Evolutionary conservation across 1,140 invertebrate species (phyloP), one percentile per base, ranked within the genome.

Genomic region (Armadillidium nasatum): DNA sequence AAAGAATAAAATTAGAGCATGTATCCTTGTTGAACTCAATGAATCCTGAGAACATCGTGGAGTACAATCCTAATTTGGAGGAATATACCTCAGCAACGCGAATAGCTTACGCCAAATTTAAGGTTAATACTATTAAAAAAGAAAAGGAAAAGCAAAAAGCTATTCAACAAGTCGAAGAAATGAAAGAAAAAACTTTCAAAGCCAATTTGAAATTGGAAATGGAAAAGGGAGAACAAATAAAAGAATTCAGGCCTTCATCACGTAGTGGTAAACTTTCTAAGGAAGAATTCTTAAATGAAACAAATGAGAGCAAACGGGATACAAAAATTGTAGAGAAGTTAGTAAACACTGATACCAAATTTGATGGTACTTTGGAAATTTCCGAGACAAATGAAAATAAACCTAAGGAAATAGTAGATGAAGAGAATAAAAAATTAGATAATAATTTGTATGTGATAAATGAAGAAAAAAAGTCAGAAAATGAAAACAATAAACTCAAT

Each of bases 51-150:
- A 74, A 70, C n/a, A 75, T 82, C 66, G 72, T 72, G 4, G 78
- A 78, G 23, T 82, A 81, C 66, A 82, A 82, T 71, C 82, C 82
- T 7, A 80, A 79, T 44, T 44, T 82, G 54, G 73, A 75, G 44
- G 9, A 66, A 0, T 73, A 76, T 72, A 67, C 82, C 43, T 77
- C 80, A 13, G 78, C 79, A 22, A 81, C 80, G 7, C 75, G 80
- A 15, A 72, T 81, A 21, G 82, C 82, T 13, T 82, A 81, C n/a
- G 80, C 82, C 54, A 82, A 77, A 60, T 82, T 82, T 72, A 82
- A 81, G 74, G 77, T 78, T 23, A 80, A 74, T n/a, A 81, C 75
- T 10, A 71, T 76, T 33, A 79, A 81, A 71, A 79, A 68, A 69
- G 76, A 76, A 72, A 79, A 75, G 74, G 75, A 76, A 60, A 82